These are phyloP conservation scores for Drosophila albomicans DNA, from an alignment of 1,140 invertebrate genomes.

Conservation along the genomic window DNA sequence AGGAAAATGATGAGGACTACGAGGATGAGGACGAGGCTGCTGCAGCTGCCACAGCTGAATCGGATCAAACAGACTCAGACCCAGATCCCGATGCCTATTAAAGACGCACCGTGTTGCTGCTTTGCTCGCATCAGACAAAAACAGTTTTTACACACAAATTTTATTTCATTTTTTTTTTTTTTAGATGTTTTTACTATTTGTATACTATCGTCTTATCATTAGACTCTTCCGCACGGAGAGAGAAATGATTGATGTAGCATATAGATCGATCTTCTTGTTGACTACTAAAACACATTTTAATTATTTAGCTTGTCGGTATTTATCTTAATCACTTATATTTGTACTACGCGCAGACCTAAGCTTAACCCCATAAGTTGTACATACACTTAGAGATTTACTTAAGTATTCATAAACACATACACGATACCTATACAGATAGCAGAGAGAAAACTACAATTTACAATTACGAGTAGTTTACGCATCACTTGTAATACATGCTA, in stretches of 20 bases:
- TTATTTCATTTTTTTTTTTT: not conserved
- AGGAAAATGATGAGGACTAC: not conserved
- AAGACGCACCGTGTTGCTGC: conserved; percentile 9
- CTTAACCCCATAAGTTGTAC: conserved; percentile 64
- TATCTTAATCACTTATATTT: conserved; percentile 22
- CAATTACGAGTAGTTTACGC: conserved; percentile 10
- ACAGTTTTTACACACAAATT: conserved; percentile 6
- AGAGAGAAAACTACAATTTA: not conserved
- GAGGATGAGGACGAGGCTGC: conserved; percentile 30
- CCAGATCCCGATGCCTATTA: conserved; percentile 35
- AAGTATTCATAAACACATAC: not conserved
- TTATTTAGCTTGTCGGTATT: conserved; percentile 34
- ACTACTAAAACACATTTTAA: conserved; percentile 24
- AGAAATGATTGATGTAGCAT: not conserved
- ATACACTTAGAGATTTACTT: conserved; percentile 28
- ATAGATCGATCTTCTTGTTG: conserved; percentile 19
- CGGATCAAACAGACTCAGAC: conserved; percentile 32
- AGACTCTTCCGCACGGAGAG: not conserved
- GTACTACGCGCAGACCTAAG: conserved; percentile 24
- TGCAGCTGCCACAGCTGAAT: conserved; percentile 1
- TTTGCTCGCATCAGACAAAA: conserved; percentile 4
- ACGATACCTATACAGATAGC: not conserved
- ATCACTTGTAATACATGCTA: conserved; percentile 17
- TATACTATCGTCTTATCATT: conserved; percentile 12
- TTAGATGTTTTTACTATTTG: conserved; percentile 14